phyloP scores from a whole-genome alignment of 1,140 invertebrate genomes.

The Macrocentrus cingulum region DNA sequence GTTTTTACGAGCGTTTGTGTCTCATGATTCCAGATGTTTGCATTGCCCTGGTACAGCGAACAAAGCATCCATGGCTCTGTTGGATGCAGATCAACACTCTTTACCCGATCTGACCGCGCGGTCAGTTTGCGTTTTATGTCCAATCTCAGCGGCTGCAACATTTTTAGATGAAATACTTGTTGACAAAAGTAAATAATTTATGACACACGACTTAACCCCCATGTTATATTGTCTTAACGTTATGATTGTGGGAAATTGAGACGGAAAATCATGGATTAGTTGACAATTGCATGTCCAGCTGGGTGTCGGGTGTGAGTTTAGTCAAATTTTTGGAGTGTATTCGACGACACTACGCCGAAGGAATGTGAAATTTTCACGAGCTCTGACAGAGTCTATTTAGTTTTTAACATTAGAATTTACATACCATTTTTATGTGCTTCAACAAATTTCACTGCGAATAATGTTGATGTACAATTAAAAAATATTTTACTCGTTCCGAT shows the following conservation, averaged over 20 bases:
- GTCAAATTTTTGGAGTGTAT: too few species aligned
- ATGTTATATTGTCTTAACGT: background rate
- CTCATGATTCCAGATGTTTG: conserved; percentile 99
- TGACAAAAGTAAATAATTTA: background rate
- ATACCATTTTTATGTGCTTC: conserved; percentile 46
- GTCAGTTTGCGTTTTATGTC: conserved; percentile 98
- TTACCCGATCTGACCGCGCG: conserved; percentile 95
- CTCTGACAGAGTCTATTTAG: too few species aligned
- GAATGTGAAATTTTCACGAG: too few species aligned
- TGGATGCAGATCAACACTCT: conserved; percentile 96
- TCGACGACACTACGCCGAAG: too few species aligned
- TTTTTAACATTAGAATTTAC: too few species aligned
- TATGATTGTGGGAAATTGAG: too few species aligned
- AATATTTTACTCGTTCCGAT: conserved; percentile 22
- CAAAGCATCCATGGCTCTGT: conserved; percentile 98
- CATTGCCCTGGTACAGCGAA: conserved; percentile 97
- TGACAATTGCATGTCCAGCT: too few species aligned
- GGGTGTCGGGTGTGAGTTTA: too few species aligned
- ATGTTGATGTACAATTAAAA: too few species aligned
- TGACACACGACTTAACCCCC: background rate
- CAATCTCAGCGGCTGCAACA: conserved; percentile 83
- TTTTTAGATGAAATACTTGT: too few species aligned
- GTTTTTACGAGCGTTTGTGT: conserved; percentile 90
- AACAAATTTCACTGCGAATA: too few species aligned
- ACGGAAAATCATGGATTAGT: too few species aligned